Percentiles rank a stretch among this genome's conserved stretches.
Conservation (phyloP, 2,888 invertebrate species). For the Micropterix aruncella region DNA sequence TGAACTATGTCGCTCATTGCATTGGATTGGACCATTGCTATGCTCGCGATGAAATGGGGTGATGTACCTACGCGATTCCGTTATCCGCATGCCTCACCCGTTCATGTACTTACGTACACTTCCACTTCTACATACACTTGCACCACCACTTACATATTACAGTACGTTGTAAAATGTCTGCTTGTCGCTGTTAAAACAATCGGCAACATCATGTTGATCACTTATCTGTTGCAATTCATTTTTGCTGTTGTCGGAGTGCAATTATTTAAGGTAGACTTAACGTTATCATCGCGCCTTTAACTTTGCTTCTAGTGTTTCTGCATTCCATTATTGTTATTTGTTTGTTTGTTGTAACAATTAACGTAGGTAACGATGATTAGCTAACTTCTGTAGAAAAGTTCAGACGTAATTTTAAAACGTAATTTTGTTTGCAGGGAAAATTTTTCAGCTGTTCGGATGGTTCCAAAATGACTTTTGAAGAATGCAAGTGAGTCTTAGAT, state of each 20-base stretch:
- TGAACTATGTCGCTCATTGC: too few relatives aligned
- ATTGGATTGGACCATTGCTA: too few relatives aligned
- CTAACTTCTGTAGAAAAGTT: too few relatives aligned
- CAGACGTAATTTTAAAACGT: conserved; percentile 3
- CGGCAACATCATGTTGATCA: conserved; percentile 98
- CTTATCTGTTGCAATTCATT: conserved; percentile 99
- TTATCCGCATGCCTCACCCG: too few relatives aligned
- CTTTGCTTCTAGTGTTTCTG: conserved; percentile 7
- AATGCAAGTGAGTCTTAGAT: conserved; percentile 68
- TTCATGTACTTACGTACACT: too few relatives aligned
- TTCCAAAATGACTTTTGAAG: conserved; percentile 73
- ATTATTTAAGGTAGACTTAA: conserved; percentile 81
- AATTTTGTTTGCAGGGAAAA: conserved; percentile 64
- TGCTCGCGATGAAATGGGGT: too few relatives aligned
- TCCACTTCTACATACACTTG: too few relatives aligned
- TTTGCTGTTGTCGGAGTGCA: conserved; percentile 99
- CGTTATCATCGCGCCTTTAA: too few relatives aligned
- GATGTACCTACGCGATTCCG: too few relatives aligned
- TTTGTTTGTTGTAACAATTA: not conserved
- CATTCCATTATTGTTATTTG: not conserved
- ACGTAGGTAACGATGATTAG: conserved; percentile 3
- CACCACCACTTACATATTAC: too few relatives aligned
- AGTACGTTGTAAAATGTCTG: conserved; percentile 99
- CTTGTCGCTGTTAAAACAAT: conserved; percentile 95
- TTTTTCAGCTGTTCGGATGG: conserved; percentile 87